A percentile compares a stretch with the other conserved stretches of the same genome.
Evolutionary conservation across 2,113 vertebrate genomes (phyloP).

Genomic region (Ictalurus punctatus): DNA sequence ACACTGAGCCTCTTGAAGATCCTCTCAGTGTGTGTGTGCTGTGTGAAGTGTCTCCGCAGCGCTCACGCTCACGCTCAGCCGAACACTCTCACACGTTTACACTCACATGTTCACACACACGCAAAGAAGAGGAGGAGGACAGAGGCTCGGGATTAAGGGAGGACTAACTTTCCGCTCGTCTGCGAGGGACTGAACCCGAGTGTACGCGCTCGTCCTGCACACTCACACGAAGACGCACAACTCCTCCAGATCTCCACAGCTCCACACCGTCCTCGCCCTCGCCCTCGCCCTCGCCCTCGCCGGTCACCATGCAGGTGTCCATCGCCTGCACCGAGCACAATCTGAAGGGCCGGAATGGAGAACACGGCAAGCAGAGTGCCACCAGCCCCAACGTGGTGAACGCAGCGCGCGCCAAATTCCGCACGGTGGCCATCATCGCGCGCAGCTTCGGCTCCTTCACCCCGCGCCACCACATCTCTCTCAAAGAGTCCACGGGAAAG

Average conservation of each 20-base stretch:
- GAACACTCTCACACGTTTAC: not conserved
- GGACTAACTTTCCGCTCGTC: slow-evolving; percentile 36
- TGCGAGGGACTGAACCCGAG: not conserved
- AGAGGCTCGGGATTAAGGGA: not conserved
- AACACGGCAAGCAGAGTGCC: slow-evolving; percentile 92
- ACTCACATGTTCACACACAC: not conserved
- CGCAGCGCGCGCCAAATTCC: slow-evolving; percentile 92
- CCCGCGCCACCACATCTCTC: slow-evolving; percentile 93
- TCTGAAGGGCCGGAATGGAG: slow-evolving; percentile 93
- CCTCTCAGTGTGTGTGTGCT: slow-evolving; percentile 45
- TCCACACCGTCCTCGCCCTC: not conserved
- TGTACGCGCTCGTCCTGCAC: not conserved
- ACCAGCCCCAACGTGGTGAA: slow-evolving; percentile 90
- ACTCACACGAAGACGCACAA: not conserved
- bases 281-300: slow-evolving; percentile 2
- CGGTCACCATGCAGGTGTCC: slow-evolving; percentile 94
- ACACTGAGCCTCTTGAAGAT: slow-evolving; percentile 50
- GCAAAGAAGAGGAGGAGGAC: not conserved
- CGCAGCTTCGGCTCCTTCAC: slow-evolving; percentile 95
- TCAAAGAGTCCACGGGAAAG: slow-evolving; percentile 98
- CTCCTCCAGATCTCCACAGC: slow-evolving; percentile 4
- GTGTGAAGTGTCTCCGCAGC: slow-evolving; percentile 52
- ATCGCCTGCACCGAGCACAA: slow-evolving; percentile 98
- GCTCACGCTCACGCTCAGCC: not conserved
- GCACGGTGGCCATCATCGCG: slow-evolving; percentile 97